These are phyloP conservation scores for Gopherus flavomarginatus DNA, from an alignment of 2,113 vertebrate genomes.

Conservation along the genomic window DNA sequence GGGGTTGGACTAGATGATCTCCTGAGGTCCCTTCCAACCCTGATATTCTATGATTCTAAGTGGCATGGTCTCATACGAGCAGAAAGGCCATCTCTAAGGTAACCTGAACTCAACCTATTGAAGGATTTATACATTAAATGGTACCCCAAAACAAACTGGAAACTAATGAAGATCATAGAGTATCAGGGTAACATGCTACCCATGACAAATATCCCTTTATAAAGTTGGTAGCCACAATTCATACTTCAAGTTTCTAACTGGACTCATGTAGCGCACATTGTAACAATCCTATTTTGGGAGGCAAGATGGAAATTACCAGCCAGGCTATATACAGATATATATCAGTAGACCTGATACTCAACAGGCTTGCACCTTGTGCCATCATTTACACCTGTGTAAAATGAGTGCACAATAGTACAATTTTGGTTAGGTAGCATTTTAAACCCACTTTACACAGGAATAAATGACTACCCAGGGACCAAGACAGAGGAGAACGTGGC, in stretches of 20 bases:
- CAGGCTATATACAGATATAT: background rate
- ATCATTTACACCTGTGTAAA: background rate
- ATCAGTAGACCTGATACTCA: background rate
- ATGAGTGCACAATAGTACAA: background rate
- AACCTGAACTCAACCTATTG: background rate
- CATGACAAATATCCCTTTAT: background rate
- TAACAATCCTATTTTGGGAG: background rate
- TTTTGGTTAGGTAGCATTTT: background rate
- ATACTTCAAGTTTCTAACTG: background rate
- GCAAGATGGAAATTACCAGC: background rate
- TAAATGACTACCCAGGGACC: background rate
- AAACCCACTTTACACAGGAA: background rate
- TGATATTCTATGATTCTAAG: too few species aligned
- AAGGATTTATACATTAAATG: background rate
- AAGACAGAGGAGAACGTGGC: background rate
- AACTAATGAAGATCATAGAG: fast-evolving
- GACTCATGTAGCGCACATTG: background rate
- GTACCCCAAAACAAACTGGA: background rate
- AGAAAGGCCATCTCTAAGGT: background rate
- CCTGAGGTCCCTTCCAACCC: too few species aligned
- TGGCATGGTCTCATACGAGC: background rate
- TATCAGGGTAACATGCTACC: background rate
- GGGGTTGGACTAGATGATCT: too few species aligned
- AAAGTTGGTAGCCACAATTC: background rate
- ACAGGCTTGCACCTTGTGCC: fast-evolving